Base-by-base conservation (phyloP, 2,888 invertebrate species). In the Chouioia cunea region DNA sequence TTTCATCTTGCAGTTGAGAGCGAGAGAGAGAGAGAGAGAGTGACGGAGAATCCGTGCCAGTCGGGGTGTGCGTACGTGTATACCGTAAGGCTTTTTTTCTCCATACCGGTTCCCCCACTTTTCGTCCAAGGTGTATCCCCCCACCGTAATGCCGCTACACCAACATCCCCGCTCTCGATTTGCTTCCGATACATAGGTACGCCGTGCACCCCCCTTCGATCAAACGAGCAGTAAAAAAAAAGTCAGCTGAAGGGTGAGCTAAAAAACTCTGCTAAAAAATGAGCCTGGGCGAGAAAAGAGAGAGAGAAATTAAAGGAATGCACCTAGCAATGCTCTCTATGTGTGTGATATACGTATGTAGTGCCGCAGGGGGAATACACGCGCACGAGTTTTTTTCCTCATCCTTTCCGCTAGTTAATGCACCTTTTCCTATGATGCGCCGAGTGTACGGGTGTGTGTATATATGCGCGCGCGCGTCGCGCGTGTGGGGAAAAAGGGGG, bases 1-100 rank as follows among this genome's bases (percentile, higher is more conserved):
- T 79, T 77, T 74, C 66, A 53, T 59, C 69, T 57, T 54, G 36
- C 36, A 36, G 36, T 36, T 10, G 36, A 10, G 6, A 3, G n/a
- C n/a, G n/a, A n/a, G n/a, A n/a, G n/a, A n/a, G n/a, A n/a, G n/a
- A n/a, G n/a, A n/a, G n/a, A n/a, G n/a, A n/a, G n/a, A n/a, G 36
- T 10, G 36, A 36, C 36, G 73, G 76, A 79, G 81, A 84, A 84
- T 84, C 83, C 80, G 82, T 84, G 84, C 83, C 83, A 83, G 80
- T 82, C 78, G 77, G 78, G 81, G 78, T 16, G 36, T 36, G 16
- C 12, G 14, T 47, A 12, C n/a, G 23, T 16, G 8, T 20, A 80
- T 83, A 85, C 85, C 85, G 85, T 83, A 84, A 82, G 81, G 76
- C 74, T 72, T 73, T 76, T 76, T 78, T 78, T 76, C 68, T 73